phyloP scores from a whole-genome alignment of 1,140 invertebrate species.

The Oryzaephilus surinamensis region DNA sequence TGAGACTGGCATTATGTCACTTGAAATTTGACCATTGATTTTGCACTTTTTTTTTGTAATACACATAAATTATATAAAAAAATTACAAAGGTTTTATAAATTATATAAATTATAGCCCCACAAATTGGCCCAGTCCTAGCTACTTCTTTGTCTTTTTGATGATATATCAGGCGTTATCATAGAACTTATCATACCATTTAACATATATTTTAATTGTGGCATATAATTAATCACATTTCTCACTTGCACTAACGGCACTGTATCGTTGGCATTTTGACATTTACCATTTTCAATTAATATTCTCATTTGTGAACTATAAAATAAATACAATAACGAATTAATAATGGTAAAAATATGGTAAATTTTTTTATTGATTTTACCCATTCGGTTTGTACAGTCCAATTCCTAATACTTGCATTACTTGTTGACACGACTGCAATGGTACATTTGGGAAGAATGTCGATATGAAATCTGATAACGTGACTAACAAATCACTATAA shows the following conservation, averaged over 20 bases:
- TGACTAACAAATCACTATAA: constrained; percentile 69
- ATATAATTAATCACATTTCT: constrained; percentile 71
- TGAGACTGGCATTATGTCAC: no score
- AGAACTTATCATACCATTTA: constrained; percentile 36
- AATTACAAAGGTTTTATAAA: constrained; percentile 11
- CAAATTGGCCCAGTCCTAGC: constrained; percentile 45
- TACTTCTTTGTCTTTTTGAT: constrained; percentile 48
- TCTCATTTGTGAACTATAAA: constrained; percentile 57
- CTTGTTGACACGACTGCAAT: constrained; percentile 60
- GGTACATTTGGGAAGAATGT: constrained; percentile 68
- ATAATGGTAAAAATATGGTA: background rate
- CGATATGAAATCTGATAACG: constrained; percentile 65
- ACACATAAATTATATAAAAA: no score
- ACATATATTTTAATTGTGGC: constrained; percentile 77
- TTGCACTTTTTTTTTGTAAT: no score
- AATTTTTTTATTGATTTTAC: constrained; percentile 46
- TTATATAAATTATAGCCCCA: constrained; percentile 26
- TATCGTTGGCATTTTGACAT: constrained; percentile 50
- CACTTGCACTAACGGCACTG: constrained; percentile 62
- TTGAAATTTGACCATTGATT: no score
- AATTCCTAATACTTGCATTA: constrained; percentile 65
- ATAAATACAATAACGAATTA: constrained; percentile 11
- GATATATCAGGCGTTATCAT: constrained; percentile 30
- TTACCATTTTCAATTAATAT: constrained; percentile 62
- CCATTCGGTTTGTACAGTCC: constrained; percentile 70